Conservation (phyloP, 2,113 vertebrate genomes). For the Zootoca vivipara region DNA sequence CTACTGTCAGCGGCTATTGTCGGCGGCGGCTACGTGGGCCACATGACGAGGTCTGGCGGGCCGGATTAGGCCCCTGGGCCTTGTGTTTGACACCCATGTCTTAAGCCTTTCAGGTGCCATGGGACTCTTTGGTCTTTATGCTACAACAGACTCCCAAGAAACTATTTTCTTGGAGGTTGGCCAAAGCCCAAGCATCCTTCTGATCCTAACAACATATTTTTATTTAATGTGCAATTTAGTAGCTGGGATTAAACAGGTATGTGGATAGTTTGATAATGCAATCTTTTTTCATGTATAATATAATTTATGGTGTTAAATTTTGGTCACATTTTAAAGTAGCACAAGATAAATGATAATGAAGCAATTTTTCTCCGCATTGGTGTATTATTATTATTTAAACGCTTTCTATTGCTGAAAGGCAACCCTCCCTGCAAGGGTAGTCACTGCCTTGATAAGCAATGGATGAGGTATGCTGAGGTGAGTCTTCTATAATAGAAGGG, state of each 20-base stretch:
- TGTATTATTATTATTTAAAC: slow-evolving; percentile 41
- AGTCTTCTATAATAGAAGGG: slow-evolving; percentile 69
- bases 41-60: too few relatives aligned
- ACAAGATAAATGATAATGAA: not conserved
- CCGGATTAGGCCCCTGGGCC: too few relatives aligned
- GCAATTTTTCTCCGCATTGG: slow-evolving; percentile 14
- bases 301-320: not conserved
- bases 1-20: too few relatives aligned
- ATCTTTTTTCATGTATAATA: not conserved
- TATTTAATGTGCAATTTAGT: not conserved
- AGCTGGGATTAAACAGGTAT: not conserved
- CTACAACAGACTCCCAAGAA: not conserved
- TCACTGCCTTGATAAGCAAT: slow-evolving; percentile 66
- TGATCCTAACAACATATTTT: not conserved
- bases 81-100: too few relatives aligned
- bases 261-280: not conserved
- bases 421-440: slow-evolving; percentile 50
- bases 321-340: not conserved
- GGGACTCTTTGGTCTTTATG: not conserved
- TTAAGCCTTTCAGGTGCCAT: not conserved
- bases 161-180: not conserved
- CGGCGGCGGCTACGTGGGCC: too few relatives aligned
- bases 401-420: slow-evolving; percentile 61
- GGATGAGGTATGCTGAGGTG: slow-evolving; percentile 67
- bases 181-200: not conserved